Evolutionary conservation across 2,113 vertebrate genomes (phyloP), one percentile per base, ranked within the genome.

Genomic region (Microtus montanus): DNA sequence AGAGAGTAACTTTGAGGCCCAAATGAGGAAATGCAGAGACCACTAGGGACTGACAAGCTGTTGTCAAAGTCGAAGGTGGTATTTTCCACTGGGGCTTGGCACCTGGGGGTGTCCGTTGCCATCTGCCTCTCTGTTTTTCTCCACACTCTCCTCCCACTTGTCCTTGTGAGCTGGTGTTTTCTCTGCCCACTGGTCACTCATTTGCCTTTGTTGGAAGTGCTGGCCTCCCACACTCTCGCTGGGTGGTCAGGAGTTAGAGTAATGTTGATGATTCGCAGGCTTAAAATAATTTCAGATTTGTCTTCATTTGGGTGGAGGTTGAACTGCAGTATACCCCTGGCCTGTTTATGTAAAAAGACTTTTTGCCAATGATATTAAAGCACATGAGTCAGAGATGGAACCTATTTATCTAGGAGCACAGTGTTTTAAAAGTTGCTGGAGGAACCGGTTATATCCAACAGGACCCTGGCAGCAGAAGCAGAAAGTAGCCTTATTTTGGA

Each of bases 261-360:
- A 33, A 93, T 54, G 71, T 41, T 94, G 93, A 85, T 91, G 87
- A 87, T 92, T 90, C 96, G 75, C 58, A 94, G 91, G 77, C 96
- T 95, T 92, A 95, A 93, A 94, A 90, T 95, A 92, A 96, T 93
- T 96, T 93, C 90, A 85, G 0, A 93, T 94, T 94, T 94, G 71
- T 96, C 92, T 97, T 90, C 80, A 93, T 94, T 87, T 96, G 92
- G 84, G 93, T 54, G 47, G 70, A 94, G 35, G 24, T 95, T 94
- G 96, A 93, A 79, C 87, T 49, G 84, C 90, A 90, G 58, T 90
- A 96, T 84, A 96, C 88, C 52, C 38, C 35, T 84, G 85, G 80
- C 44, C 71, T 95, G 61, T 97, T 97, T 96, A 93, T 74, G 35
- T 92, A 95, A 94, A 83, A 96, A 87, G 94, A 91, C 58, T 87